Conservation (phyloP, 1,140 invertebrate genomes). For the Tetranychus cinnabarinus region DNA sequence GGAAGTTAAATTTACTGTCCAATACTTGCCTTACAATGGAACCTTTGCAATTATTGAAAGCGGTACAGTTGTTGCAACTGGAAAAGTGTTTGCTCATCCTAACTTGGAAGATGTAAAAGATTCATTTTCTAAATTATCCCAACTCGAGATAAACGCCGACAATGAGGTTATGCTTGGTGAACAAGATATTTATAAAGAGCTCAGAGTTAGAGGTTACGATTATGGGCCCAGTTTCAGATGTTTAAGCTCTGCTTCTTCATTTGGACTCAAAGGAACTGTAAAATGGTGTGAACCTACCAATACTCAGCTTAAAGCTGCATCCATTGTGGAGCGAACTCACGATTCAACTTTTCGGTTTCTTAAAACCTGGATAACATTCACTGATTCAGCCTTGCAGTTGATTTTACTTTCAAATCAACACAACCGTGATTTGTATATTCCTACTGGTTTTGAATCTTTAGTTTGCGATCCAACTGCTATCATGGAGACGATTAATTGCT, state of each 20-base stretch:
- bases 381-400: conserved; percentile 27
- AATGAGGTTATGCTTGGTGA: conserved; percentile 10
- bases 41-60: not conserved
- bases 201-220: conserved; percentile 28
- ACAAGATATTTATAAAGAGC: conserved; percentile 28
- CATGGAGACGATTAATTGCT: conserved; percentile 5
- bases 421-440: conserved; percentile 51
- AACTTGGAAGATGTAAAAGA: not conserved
- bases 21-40: not conserved
- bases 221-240: conserved; percentile 49
- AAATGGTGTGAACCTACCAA: conserved; percentile 20
- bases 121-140: not conserved
- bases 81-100: not conserved
- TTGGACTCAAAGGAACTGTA: not conserved
- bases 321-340: not conserved
- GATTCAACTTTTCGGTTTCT: not conserved
- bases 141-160: not conserved
- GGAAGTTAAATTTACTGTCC: not conserved
- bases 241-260: conserved; percentile 28
- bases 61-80: not conserved
- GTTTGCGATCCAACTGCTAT: conserved; percentile 17
- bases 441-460: conserved; percentile 54
- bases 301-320: not conserved
- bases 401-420: conserved; percentile 23
- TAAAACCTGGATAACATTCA: conserved; percentile 26